Conservation (phyloP, 2,113 vertebrate species). For the Sturnus vulgaris region DNA sequence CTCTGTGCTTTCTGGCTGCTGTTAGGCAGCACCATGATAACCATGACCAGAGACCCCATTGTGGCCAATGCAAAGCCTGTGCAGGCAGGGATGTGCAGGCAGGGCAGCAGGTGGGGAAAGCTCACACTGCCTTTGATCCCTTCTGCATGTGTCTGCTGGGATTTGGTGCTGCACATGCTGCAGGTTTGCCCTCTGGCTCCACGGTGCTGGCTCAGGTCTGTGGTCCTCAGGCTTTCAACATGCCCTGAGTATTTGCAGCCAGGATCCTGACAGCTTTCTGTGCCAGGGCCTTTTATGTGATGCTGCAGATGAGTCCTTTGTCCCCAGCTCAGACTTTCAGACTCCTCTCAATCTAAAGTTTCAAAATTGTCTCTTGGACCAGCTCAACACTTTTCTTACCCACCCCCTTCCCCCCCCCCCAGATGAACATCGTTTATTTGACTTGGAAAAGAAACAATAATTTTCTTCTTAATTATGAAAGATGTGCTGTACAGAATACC, state of each 20-base stretch:
- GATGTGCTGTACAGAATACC: neutral
- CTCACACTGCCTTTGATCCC: neutral
- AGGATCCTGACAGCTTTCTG: neutral
- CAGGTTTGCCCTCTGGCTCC: neutral
- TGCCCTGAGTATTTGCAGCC: neutral
- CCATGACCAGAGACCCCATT: fast-evolving
- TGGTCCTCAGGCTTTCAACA: neutral
- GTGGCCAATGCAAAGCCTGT: neutral
- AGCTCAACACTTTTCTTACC: neutral
- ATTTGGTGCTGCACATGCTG: fast-evolving
- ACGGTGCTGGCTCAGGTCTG: neutral
- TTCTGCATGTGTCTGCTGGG: neutral
- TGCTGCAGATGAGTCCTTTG: slow-evolving; percentile 2
- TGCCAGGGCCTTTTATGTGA: neutral
- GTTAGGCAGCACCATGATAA: neutral
- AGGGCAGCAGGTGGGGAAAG: neutral
- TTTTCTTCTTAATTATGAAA: slow-evolving; percentile 24
- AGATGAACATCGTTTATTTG: slow-evolving; percentile 23
- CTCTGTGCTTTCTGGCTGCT: neutral
- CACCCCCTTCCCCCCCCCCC: neutral
- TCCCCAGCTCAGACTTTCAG: slow-evolving; percentile 18
- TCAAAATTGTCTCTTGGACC: neutral
- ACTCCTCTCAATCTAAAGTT: slow-evolving; percentile 25
- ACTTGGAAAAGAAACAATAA: slow-evolving; percentile 30
- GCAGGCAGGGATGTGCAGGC: neutral